phyloP scores from a whole-genome alignment of 2,888 invertebrate genomes.

The Acanthoscelides obtectus region DNA sequence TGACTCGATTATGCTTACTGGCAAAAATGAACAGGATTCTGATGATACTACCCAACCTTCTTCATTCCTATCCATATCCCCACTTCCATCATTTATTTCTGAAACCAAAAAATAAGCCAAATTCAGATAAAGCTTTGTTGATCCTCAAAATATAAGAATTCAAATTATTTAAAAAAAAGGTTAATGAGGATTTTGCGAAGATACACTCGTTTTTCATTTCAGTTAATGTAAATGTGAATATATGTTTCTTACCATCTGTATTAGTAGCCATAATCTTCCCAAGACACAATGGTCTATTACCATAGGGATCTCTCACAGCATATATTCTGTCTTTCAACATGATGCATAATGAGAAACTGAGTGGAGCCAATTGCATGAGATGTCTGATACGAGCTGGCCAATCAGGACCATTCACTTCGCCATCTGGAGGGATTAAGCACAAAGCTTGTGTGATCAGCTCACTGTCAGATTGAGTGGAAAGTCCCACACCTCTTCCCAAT shows the following conservation, averaged over 20 bases:
- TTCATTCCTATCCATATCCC: slow-evolving; percentile 49
- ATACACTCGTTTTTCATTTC: neutral
- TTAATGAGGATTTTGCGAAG: neutral
- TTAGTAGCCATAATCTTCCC: slow-evolving; percentile 69
- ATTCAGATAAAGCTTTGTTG: slow-evolving; percentile 1
- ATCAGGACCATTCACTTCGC: slow-evolving; percentile 81
- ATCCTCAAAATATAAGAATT: neutral
- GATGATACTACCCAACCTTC: slow-evolving; percentile 96
- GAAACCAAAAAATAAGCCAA: too few relatives aligned
- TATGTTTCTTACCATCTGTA: slow-evolving; percentile 18
- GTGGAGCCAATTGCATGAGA: slow-evolving; percentile 86
- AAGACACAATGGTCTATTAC: slow-evolving; percentile 94
- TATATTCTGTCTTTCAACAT: slow-evolving; percentile 92
- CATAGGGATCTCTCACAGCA: slow-evolving; percentile 93
- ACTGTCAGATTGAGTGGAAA: slow-evolving; percentile 94
- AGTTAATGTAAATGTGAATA: neutral
- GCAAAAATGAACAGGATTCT: slow-evolving; percentile 93
- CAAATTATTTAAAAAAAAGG: neutral
- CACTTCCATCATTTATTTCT: slow-evolving; percentile 43
- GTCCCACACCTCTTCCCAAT: slow-evolving; percentile 85
- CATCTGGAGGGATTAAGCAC: slow-evolving; percentile 85
- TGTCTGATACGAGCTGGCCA: slow-evolving; percentile 91
- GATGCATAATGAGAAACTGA: slow-evolving; percentile 93
- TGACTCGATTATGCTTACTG: slow-evolving; percentile 38
- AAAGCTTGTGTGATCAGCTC: slow-evolving; percentile 96